These are phyloP conservation scores for Hydra vulgaris DNA, from an alignment of 30 jellyfish, hydroid and myxozoan genomes.

Conservation along the genomic window DNA sequence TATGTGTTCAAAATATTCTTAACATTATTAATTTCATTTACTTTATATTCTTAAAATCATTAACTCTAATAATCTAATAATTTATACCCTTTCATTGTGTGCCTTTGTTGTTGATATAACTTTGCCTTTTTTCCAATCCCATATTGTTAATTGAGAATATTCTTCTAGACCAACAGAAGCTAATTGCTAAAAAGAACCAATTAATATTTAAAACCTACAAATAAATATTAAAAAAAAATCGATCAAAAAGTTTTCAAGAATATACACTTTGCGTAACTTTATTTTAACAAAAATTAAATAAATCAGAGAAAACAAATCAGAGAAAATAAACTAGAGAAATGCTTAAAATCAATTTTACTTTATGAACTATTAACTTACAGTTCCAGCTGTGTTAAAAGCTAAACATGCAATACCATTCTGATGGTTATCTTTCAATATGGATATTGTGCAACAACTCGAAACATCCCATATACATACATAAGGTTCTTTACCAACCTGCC, in stretches of 20 bases:
- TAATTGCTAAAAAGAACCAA: conserved; percentile 48
- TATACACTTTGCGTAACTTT: no score
- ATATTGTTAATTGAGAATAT: conserved; percentile 62
- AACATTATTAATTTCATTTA: no score
- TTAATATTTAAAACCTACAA: not conserved
- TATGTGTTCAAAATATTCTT: no score
- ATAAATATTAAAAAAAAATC: no score
- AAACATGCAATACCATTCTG: conserved; percentile 79
- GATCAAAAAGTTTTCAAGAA: no score
- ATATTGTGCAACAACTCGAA: conserved; percentile 60
- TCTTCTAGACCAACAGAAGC: conserved; percentile 95
- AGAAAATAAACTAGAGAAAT: no score
- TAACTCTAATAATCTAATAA: no score
- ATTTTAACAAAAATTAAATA: no score
- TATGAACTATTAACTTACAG: conserved; percentile 22
- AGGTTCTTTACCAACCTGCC: conserved; percentile 94
- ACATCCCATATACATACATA: conserved; percentile 86
- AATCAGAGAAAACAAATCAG: no score
- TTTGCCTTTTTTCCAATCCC: conserved; percentile 99
- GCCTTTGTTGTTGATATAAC: conserved; percentile 84
- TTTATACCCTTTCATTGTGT: conserved; percentile 91
- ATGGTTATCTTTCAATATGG: conserved; percentile 83
- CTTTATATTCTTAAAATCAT: no score
- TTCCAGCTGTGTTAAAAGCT: conserved; percentile 62
- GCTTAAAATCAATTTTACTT: not conserved